Conservation (phyloP, 2,797 vertebrate genomes). For the Thunnus albacares region DNA sequence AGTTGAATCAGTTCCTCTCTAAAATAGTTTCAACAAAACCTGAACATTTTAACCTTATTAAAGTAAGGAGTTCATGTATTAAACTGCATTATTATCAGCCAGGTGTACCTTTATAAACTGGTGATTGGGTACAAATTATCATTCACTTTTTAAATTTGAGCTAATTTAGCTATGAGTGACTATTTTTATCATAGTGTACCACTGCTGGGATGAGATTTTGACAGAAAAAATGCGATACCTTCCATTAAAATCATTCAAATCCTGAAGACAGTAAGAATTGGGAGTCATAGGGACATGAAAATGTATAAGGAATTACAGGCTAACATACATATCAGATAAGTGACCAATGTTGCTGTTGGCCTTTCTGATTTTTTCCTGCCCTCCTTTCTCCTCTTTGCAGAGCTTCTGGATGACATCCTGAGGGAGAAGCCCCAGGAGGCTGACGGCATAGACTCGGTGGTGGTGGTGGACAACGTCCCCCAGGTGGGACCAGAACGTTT, state of each 20-base stretch:
- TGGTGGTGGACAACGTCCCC: slow-evolving; percentile 96
- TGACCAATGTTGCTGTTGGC: accelerated
- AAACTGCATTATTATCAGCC: neutral
- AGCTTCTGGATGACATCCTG: slow-evolving; percentile 91
- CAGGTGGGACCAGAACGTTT: slow-evolving; percentile 95
- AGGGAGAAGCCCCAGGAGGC: slow-evolving; percentile 93
- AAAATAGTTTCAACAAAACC: too few relatives aligned
- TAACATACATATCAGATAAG: neutral
- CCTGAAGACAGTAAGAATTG: neutral
- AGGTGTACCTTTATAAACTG: neutral
- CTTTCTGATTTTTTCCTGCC: neutral
- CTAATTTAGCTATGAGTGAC: too few relatives aligned
- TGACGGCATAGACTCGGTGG: slow-evolving; percentile 96
- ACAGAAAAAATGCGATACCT: too few relatives aligned
- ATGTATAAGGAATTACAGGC: neutral
- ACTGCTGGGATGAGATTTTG: neutral
- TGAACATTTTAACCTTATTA: neutral
- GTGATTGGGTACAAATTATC: too few relatives aligned
- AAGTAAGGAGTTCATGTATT: neutral
- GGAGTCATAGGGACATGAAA: neutral
- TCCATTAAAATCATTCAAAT: neutral
- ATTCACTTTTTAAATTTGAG: too few relatives aligned
- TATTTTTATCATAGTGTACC: neutral
- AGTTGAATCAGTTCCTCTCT: too few relatives aligned
- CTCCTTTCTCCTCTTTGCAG: slow-evolving; percentile 71